A percentile compares a stretch with the other conserved stretches of the same genome.
Conservation (phyloP, 1,140 invertebrate species). For the Anoplolepis gracilipes region DNA sequence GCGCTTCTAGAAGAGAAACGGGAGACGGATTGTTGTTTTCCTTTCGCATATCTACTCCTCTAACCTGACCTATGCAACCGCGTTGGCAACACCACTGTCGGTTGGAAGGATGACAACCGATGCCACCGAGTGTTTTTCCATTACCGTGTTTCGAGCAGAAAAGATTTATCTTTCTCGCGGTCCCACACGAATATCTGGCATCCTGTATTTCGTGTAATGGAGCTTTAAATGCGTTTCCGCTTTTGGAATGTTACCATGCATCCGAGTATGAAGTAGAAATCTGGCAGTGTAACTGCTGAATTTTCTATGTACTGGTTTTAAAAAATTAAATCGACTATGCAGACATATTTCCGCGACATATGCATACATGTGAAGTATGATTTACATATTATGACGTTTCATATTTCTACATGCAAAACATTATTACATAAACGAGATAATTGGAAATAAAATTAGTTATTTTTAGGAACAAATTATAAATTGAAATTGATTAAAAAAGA, state of each 20-base stretch:
- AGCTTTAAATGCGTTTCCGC: slow-evolving; percentile 41
- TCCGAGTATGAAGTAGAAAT: slow-evolving; percentile 27
- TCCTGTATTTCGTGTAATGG: slow-evolving; percentile 34
- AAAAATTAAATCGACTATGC: not conserved
- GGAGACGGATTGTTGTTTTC: slow-evolving; percentile 61
- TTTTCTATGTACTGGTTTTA: slow-evolving; percentile 9
- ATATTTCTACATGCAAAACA: no score
- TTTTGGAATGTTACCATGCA: slow-evolving; percentile 9
- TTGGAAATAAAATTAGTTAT: no score
- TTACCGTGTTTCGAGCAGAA: slow-evolving; percentile 47
- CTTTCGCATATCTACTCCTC: slow-evolving; percentile 30
- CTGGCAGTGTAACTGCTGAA: slow-evolving; percentile 31
- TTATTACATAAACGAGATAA: not conserved
- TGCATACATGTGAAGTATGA: no score
- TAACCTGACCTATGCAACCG: slow-evolving; percentile 21
- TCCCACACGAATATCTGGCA: slow-evolving; percentile 18
- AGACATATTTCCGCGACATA: not conserved
- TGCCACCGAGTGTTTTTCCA: slow-evolving; percentile 58
- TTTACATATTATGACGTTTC: no score
- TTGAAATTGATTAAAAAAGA: no score
- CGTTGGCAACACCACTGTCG: slow-evolving; percentile 33
- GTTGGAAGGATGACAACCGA: slow-evolving; percentile 44
- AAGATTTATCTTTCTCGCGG: slow-evolving; percentile 50
- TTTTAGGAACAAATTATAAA: no score
- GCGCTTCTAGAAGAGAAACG: slow-evolving; percentile 33